These are phyloP conservation scores for Papilio helenus DNA, from an alignment of 1,140 invertebrate species.

Conservation along the genomic window DNA sequence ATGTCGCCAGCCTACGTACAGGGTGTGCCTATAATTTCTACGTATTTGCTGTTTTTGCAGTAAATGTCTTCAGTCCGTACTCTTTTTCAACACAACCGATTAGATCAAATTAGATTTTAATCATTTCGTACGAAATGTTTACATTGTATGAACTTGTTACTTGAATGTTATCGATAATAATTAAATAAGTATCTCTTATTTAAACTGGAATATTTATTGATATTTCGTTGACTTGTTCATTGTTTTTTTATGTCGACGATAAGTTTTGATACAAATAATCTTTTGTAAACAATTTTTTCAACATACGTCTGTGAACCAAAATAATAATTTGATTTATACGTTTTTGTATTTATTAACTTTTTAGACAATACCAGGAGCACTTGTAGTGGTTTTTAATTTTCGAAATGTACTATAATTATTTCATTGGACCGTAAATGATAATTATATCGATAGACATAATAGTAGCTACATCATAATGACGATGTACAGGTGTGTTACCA, in stretches of 20 bases:
- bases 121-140: not conserved
- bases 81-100: not conserved
- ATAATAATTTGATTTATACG: not conserved
- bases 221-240: too few relatives aligned
- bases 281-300: not conserved
- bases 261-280: not conserved
- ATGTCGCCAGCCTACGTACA: slow-evolving; percentile 20
- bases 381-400: not conserved
- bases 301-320: not conserved
- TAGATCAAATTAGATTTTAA: not conserved
- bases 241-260: too few relatives aligned
- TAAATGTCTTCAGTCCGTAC: not conserved
- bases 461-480: not conserved
- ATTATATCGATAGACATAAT: not conserved
- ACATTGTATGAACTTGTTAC: not conserved
- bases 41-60: not conserved
- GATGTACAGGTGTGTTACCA: slow-evolving; percentile 47
- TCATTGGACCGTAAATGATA: not conserved
- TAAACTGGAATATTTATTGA: too few relatives aligned
- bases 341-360: not conserved
- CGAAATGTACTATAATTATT: not conserved
- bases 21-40: not conserved
- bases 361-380: not conserved
- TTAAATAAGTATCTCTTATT: not conserved
- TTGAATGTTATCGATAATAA: not conserved